A percentile compares a stretch with the other conserved stretches of the same genome.
Evolutionary conservation across 2,888 invertebrate genomes (phyloP).

Genomic region (Acrobasis consociella): DNA sequence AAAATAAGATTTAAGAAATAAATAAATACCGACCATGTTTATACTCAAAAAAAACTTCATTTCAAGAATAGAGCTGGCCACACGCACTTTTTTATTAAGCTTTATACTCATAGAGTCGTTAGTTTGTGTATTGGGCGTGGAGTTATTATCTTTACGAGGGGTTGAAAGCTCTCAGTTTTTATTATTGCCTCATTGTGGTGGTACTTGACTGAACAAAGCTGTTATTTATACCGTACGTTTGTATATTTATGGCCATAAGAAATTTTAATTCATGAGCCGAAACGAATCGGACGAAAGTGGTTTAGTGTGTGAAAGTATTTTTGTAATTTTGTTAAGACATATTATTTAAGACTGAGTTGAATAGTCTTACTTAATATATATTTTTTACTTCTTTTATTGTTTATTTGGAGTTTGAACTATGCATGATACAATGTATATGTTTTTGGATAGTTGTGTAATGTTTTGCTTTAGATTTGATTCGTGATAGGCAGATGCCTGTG

Average conservation of each 20-base stretch:
- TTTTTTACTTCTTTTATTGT: background rate
- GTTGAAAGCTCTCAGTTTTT: slow-evolving; percentile 73
- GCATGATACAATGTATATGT: too few relatives aligned
- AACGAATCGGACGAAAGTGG: slow-evolving; percentile 38
- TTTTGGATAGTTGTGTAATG: too few relatives aligned
- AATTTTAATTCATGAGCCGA: slow-evolving; percentile 47
- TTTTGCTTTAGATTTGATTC: too few relatives aligned
- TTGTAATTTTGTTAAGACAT: background rate
- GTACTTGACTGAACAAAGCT: slow-evolving; percentile 62
- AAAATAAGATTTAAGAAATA: too few relatives aligned
- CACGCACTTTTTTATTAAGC: too few relatives aligned
- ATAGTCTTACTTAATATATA: background rate
- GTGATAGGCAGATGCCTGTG: too few relatives aligned
- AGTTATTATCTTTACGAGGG: slow-evolving; percentile 78
- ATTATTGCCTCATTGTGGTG: slow-evolving; percentile 65
- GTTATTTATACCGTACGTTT: slow-evolving; percentile 48
- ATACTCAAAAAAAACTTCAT: too few relatives aligned
- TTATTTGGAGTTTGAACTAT: background rate
- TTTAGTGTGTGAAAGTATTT: slow-evolving; percentile 18
- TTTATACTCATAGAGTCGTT: slow-evolving; percentile 39
- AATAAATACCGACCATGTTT: too few relatives aligned
- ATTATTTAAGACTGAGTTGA: background rate
- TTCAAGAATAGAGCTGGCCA: too few relatives aligned
- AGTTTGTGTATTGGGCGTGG: slow-evolving; percentile 46
- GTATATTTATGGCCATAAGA: slow-evolving; percentile 36